Conservation (phyloP, 2,888 invertebrate species). For the Leucophenga montana region DNA sequence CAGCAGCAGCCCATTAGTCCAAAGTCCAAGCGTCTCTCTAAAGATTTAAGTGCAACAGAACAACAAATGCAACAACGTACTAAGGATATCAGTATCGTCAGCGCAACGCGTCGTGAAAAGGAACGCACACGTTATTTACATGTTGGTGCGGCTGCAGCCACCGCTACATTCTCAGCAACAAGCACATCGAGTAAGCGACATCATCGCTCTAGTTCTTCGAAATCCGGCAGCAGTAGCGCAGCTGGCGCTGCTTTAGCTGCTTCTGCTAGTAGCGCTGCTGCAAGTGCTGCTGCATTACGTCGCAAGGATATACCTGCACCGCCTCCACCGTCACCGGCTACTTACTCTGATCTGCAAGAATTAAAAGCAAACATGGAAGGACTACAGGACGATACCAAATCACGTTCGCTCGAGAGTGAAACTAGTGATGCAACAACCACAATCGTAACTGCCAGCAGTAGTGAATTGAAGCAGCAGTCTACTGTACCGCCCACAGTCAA, state of each 20-base stretch:
- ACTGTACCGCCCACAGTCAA: constrained; percentile 17
- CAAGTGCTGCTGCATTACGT: constrained; percentile 35
- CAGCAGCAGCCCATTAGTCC: too few species aligned
- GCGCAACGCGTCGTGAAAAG: constrained; percentile 27
- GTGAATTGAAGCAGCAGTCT: background rate
- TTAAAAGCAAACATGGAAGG: constrained; percentile 63
- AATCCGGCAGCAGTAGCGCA: constrained; percentile 29
- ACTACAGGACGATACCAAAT: constrained; percentile 59
- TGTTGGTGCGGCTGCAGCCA: constrained; percentile 10
- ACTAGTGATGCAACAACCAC: constrained; percentile 40
- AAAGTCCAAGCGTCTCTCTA: background rate
- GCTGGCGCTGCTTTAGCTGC: constrained; percentile 30
- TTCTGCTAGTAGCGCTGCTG: constrained; percentile 15
- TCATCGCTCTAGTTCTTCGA: constrained; percentile 50
- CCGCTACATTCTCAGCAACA: background rate
- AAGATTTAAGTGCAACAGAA: constrained; percentile 39
- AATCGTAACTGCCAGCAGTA: constrained; percentile 10
- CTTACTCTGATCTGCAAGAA: constrained; percentile 66
- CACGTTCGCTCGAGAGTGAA: constrained; percentile 53
- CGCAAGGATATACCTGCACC: constrained; percentile 67
- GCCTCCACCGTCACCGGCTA: constrained; percentile 65
- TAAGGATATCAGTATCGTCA: constrained; percentile 26
- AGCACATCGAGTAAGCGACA: constrained; percentile 44
- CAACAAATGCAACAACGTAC: constrained; percentile 37
- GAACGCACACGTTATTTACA: constrained; percentile 31